A percentile compares a stretch with the other conserved stretches of the same genome.
phyloP scores from a whole-genome alignment of 2,113 vertebrate species.

The Galeopterus variegatus region DNA sequence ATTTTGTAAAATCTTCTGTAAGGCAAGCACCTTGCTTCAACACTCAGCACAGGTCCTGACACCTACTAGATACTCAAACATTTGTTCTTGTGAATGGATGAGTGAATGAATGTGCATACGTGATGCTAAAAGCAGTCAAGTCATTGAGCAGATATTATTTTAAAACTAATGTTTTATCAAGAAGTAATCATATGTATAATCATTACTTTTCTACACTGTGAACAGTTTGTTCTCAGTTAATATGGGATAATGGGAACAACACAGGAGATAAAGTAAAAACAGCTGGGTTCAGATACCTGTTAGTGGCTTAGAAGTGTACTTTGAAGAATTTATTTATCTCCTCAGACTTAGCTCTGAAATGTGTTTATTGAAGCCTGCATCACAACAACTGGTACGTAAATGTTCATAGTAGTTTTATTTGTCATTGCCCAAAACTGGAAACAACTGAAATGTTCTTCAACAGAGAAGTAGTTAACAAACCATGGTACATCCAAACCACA shows the following conservation, averaged over 20 bases:
- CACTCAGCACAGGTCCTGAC: too few species aligned
- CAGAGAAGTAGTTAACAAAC: not conserved
- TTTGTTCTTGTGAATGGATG: too few species aligned
- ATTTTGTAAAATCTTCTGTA: not conserved
- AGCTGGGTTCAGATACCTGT: not conserved
- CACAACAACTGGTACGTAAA: not conserved
- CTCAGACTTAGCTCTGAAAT: constrained; percentile 9
- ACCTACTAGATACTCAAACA: not conserved
- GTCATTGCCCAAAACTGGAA: not conserved
- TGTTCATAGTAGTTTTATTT: not conserved
- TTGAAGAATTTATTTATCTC: not conserved
- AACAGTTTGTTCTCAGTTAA: not conserved
- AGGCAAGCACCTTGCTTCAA: not conserved
- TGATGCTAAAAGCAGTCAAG: not conserved
- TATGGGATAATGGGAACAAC: not conserved
- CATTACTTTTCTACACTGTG: not conserved
- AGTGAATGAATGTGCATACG: too few species aligned
- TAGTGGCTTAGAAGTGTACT: not conserved
- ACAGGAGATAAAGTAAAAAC: not conserved
- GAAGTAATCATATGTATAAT: not conserved
- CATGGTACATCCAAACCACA: not conserved
- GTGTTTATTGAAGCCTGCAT: not conserved
- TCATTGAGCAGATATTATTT: not conserved
- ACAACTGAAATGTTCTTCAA: not conserved
- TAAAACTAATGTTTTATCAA: constrained; percentile 6